A percentile compares a stretch with the other conserved stretches of the same genome.
phyloP scores from a whole-genome alignment of 2,797 vertebrate genomes.

The Ctenopoma kingsleyae region DNA sequence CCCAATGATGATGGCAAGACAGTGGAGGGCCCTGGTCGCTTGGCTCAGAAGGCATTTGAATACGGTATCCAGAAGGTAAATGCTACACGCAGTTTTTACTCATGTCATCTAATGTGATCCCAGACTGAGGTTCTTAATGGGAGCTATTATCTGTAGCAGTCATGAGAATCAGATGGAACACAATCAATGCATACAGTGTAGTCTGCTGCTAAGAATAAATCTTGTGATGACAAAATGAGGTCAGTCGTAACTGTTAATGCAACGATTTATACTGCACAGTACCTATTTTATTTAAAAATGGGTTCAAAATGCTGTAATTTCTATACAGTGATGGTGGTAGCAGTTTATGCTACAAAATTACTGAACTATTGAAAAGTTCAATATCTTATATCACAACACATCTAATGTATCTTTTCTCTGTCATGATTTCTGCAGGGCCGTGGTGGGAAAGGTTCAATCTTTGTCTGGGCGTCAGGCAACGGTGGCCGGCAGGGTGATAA shows the following conservation, averaged over 20 bases:
- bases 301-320: not conserved
- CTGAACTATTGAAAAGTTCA: no score
- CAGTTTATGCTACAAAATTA: no score
- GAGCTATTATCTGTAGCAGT: conserved; percentile 14
- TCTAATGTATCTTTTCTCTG: not conserved
- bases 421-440: conserved; percentile 85
- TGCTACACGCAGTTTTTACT: not conserved
- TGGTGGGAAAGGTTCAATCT: conserved; percentile 97
- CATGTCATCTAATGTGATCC: conserved; percentile 17
- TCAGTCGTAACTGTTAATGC: not conserved
- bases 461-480: conserved; percentile 97
- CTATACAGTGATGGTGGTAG: not conserved
- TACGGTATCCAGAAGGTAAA: conserved; percentile 95
- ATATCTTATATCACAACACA: not conserved
- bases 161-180: conserved; percentile 32
- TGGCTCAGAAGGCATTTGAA: conserved; percentile 97
- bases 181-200: conserved; percentile 37
- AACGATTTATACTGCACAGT: not conserved
- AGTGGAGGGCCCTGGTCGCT: conserved; percentile 94
- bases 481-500: conserved; percentile 98
- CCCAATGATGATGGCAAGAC: conserved; percentile 98
- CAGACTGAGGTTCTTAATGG: conserved; percentile 19
- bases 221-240: conserved; percentile 24
- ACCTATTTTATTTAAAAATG: not conserved
- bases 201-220: conserved; percentile 19